Base-by-base conservation (phyloP, 2,888 invertebrate genomes). In the Melanophora roralis region DNA sequence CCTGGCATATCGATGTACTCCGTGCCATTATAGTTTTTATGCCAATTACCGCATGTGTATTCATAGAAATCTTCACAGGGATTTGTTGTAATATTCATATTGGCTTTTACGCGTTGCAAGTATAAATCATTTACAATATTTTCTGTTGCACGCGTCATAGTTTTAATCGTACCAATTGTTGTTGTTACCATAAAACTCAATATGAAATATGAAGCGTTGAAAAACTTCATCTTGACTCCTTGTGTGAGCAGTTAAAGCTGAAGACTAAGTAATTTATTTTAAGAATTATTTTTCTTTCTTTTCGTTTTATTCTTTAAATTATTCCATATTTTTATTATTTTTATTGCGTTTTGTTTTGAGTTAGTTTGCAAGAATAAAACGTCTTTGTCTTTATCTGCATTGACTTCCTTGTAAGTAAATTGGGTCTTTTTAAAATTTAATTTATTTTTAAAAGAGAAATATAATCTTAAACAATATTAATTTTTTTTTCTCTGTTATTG, bases 21-120 rank as follows among this genome's bases (percentile, higher is more conserved):
- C 1, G 74, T 79, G 0, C 82, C 82, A 38, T 81, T 71, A 49
- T 86, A 85, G 71, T 84, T 82, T 6, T 12, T 72, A 23, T 83
- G 81, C 87, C 87, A 87, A 51, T 86, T 86, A 43, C 87, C 86
- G 3, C 86, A 87, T 12, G 87, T 85, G 62, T 81, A 87, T 16
- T 79, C 81, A 75, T 86, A 87, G 77, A 87, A 87, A 68, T 87
- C 85, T 12, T 86, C 87, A 60, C 86, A 87, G 1, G 87, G 86
- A 65, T 84, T 81, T 7, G 82, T 81, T 34, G 81, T 82, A 2
- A 40, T 45, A 59, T 86, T 84, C 27, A 86, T 64, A 80, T 86
- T 87, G 2, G 57, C 73, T 65, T 85, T 34, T 38, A 86, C 73
- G 65, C 82, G 82, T 49, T 83, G 51, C 47, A 84, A 59, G 76